Evolutionary conservation across 2,888 invertebrate species (phyloP), one percentile per base, ranked within the genome.

Genomic region (Lamellibrachia satsuma): DNA sequence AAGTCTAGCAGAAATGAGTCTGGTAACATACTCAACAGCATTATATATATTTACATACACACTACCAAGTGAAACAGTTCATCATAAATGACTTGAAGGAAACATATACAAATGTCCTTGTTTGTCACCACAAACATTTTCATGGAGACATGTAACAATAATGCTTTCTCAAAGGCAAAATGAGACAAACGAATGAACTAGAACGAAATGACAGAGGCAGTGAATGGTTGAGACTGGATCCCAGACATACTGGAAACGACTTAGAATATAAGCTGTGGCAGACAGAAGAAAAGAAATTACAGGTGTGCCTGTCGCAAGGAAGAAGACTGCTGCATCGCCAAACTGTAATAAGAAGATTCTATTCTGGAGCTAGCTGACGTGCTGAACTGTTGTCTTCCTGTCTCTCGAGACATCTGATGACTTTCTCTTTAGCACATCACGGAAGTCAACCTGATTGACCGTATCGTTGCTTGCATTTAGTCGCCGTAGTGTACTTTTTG

Each of bases 381-480:
- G n/a, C 6, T 75, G 75, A 75, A 75, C 75, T 22, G 75, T 15
- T 22, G 75, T 15, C 75, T 75, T 75, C 15, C 75, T 22, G 22
- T n/a, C 75, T 11, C 75, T 22, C 75, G 75, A 22, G 22, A n/a
- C 75, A 1, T 75, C 75, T 75, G 75, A n/a, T 22, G 75, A 75
- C 75, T 75, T 75, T n/a, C 75, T 15, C 60, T 93, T 93, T 7
- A 93, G 90, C 39, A 93, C 92, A 55, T 91, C 91, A 15, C 93
- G 75, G 91, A 91, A 93, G 93, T 93, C 93, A 7, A 93, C 51
- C 11, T 90, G 52, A 52, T 91, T 91, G 7, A n/a, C 75, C 9
- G 75, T 52, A 4, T 92, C 60, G 9, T 52, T 92, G 7, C 22
- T 57, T 11, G 90, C 8, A 7, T 51, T 27, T n/a, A 75, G 60